phyloP scores from a whole-genome alignment of 1,140 invertebrate species.

The Macrobrachium nipponense region DNA sequence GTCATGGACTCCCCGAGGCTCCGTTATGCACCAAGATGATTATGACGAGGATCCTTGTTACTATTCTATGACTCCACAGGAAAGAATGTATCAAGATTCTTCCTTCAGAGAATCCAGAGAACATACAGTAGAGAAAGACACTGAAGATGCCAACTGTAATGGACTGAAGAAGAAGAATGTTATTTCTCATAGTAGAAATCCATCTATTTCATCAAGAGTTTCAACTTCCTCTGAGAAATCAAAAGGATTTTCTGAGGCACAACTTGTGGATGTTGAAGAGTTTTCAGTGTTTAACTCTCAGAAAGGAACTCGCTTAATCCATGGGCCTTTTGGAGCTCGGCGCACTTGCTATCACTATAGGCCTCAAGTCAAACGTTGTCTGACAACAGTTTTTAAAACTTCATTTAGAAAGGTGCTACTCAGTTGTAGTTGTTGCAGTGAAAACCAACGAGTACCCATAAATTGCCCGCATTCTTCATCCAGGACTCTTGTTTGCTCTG shows the following conservation, averaged over 20 bases:
- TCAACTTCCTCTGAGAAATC: not conserved
- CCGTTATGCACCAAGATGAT: slow-evolving; percentile 36
- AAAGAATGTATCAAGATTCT: not conserved
- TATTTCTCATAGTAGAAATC: not conserved
- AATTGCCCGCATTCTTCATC: slow-evolving; percentile 18
- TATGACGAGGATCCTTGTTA: slow-evolving; percentile 50
- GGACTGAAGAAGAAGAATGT: not conserved
- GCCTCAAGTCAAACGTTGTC: slow-evolving; percentile 58
- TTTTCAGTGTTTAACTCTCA: slow-evolving; percentile 23
- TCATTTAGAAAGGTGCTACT: slow-evolving; percentile 37
- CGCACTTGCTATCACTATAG: slow-evolving; percentile 59
- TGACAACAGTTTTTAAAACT: slow-evolving; percentile 32
- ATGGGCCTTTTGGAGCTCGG: slow-evolving; percentile 51
- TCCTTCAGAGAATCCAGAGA: slow-evolving; percentile 1
- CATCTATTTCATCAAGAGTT: not conserved
- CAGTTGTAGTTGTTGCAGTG: slow-evolving; percentile 7
- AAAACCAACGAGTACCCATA: slow-evolving; percentile 22
- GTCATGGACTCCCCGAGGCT: slow-evolving; percentile 42
- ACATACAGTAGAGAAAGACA: not conserved
- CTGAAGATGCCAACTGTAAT: not conserved
- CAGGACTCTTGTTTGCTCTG: slow-evolving; percentile 26
- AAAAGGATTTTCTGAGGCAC: slow-evolving; percentile 3
- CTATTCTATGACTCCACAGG: slow-evolving; percentile 1
- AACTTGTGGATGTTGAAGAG: slow-evolving; percentile 36
- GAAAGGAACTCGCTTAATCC: slow-evolving; percentile 34